Percentiles rank a stretch among this genome's conserved stretches.
Evolutionary conservation across 2,888 invertebrate species (phyloP).

Genomic region (Clusia tigrina): DNA sequence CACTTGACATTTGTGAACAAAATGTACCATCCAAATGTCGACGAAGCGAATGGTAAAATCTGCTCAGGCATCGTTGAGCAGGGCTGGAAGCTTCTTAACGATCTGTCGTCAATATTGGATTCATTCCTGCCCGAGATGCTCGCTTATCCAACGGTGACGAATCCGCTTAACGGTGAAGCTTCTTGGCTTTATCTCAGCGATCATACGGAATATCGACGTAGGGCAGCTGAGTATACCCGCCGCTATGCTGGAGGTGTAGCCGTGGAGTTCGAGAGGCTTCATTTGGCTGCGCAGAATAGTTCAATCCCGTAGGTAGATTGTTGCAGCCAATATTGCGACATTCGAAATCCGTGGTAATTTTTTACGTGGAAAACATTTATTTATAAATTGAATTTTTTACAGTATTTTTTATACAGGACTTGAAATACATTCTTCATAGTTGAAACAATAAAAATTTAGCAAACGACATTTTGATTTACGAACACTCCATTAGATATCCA

Average conservation of each 20-base stretch:
- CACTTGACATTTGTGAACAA: conserved; percentile 99
- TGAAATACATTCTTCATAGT: too few species aligned
- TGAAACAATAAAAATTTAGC: too few species aligned
- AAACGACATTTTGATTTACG: too few species aligned
- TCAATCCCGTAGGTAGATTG: too few species aligned
- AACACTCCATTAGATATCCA: too few species aligned
- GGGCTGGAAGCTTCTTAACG: conserved; percentile 99
- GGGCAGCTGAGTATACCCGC: conserved; percentile 98
- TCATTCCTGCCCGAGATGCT: conserved; percentile 98
- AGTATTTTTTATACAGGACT: too few species aligned
- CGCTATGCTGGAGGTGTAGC: conserved; percentile 99
- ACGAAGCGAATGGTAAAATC: conserved; percentile 99
- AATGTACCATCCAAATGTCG: conserved; percentile 99
- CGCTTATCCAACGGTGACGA: conserved; percentile 99
- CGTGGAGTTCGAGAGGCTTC: too few species aligned
- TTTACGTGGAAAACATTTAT: too few species aligned
- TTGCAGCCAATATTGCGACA: too few species aligned
- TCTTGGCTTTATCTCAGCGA: conserved; percentile 99
- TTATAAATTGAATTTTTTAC: too few species aligned
- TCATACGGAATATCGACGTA: conserved; percentile 99
- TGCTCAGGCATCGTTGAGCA: conserved; percentile 99
- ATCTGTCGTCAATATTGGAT: conserved; percentile 99
- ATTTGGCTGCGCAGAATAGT: too few species aligned
- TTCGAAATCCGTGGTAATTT: too few species aligned
- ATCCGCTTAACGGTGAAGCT: conserved; percentile 99